These are phyloP conservation scores for Drosophila parthenogenetica DNA, from an alignment of 2,888 invertebrate genomes.

Conservation along the genomic window DNA sequence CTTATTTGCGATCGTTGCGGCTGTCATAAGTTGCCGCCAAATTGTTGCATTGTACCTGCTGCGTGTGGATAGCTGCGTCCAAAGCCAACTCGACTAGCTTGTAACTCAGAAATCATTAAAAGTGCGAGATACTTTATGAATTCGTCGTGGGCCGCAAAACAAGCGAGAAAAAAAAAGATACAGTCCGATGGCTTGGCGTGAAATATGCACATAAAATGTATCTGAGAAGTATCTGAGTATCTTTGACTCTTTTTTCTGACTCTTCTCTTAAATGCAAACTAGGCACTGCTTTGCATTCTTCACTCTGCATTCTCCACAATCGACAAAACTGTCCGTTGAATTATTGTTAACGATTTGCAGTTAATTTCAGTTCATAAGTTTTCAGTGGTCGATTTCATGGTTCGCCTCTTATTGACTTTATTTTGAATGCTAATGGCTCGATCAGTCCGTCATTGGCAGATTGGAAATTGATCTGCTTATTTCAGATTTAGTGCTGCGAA, in stretches of 20 bases:
- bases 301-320: conserved; percentile 1
- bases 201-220: conserved; percentile 80
- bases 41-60: conserved; percentile 84
- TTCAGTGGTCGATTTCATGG: conserved; percentile 63
- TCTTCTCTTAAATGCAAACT: conserved; percentile 69
- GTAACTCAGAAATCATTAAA: conserved; percentile 84
- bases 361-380: conserved; percentile 79
- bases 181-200: conserved; percentile 62
- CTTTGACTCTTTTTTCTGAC: conserved; percentile 35
- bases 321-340: conserved; percentile 60
- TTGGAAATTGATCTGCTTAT: conserved; percentile 38
- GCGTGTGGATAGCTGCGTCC: conserved; percentile 54
- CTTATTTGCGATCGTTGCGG: conserved; percentile 68
- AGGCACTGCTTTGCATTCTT: conserved; percentile 16
- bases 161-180: background rate
- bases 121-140: conserved; percentile 81
- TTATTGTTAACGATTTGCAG: conserved; percentile 84
- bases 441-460: conserved; percentile 54
- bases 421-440: conserved; percentile 75
- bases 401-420: conserved; percentile 68
- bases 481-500: background rate
- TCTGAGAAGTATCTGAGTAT: conserved; percentile 35
- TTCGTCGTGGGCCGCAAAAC: conserved; percentile 73
- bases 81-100: conserved; percentile 60
- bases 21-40: conserved; percentile 83